Evolutionary conservation across 2,797 vertebrate species (phyloP).

Genomic region (Chaenodraco wilsoni): DNA sequence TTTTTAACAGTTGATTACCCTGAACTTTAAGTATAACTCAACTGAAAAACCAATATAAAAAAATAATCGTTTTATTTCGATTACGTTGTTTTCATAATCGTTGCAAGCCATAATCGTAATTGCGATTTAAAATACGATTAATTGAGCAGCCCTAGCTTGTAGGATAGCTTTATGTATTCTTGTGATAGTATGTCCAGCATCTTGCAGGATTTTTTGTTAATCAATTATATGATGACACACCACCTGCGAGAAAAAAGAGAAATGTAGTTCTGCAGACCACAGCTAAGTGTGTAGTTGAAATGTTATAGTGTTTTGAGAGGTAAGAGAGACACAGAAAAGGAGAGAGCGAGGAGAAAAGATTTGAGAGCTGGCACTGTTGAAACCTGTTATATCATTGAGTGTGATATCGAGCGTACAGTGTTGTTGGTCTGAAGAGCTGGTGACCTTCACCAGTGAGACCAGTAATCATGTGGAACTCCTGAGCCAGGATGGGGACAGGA

Average conservation of each 20-base stretch:
- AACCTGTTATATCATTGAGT: constrained; percentile 75
- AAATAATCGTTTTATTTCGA: no score
- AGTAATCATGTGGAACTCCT: constrained; percentile 63
- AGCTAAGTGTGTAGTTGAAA: constrained; percentile 63
- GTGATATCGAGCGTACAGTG: constrained; percentile 57
- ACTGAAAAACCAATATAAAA: no score
- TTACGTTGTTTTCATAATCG: no score
- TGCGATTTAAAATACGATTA: no score
- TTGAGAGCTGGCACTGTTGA: constrained; percentile 46
- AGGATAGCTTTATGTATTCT: neutral
- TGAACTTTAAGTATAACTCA: no score
- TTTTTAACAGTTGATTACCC: no score
- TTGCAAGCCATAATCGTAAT: no score
- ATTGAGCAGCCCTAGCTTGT: no score
- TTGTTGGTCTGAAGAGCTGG: constrained; percentile 65
- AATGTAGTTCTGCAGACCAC: constrained; percentile 41
- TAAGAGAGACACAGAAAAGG: constrained; percentile 25
- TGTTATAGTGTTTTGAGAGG: constrained; percentile 47
- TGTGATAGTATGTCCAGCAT: constrained; percentile 10
- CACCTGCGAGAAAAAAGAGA: constrained; percentile 48
- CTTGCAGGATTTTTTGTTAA: constrained; percentile 24
- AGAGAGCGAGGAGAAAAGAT: constrained; percentile 25
- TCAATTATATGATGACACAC: constrained; percentile 39
- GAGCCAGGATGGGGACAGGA: constrained; percentile 49
- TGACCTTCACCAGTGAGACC: constrained; percentile 71